Percentiles rank a stretch among this genome's conserved stretches.
phyloP scores from a whole-genome alignment of 1,140 invertebrate species.

The Scaptodrosophila lebanonensis region DNA sequence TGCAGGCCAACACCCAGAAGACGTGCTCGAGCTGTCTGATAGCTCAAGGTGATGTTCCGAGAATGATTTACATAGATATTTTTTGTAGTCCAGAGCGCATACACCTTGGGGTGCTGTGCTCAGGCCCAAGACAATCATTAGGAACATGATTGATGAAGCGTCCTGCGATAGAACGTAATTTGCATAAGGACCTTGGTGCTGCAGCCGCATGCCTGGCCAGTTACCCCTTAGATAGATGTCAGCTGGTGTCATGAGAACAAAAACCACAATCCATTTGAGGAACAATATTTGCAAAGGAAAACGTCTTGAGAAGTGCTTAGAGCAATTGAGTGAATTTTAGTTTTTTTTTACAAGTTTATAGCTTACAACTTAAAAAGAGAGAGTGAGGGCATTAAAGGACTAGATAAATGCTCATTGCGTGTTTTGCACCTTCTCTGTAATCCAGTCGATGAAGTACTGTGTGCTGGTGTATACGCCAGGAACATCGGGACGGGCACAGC shows the following conservation, averaged over 20 bases:
- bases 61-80: no score
- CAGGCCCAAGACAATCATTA: slow-evolving; percentile 38
- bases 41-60: no score
- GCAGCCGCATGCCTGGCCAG: no score
- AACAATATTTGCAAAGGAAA: background rate
- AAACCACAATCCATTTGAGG: slow-evolving; percentile 18
- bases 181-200: no score
- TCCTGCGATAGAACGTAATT: slow-evolving; percentile 34
- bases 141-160: slow-evolving; percentile 50
- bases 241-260: slow-evolving; percentile 49
- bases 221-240: no score
- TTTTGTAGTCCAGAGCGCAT: slow-evolving; percentile 1
- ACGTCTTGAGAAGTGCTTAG: no score
- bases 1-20: slow-evolving; percentile 53
- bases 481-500: slow-evolving; percentile 82
- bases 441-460: slow-evolving; percentile 79
- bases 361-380: background rate
- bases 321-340: no score
- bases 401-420: slow-evolving; percentile 18
- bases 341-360: background rate
- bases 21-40: slow-evolving; percentile 6
- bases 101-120: slow-evolving; percentile 9
- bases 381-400: background rate
- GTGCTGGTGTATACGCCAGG: slow-evolving; percentile 88
- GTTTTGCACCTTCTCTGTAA: slow-evolving; percentile 47